Base-by-base conservation (phyloP, 2,888 invertebrate species). In the Pharmacophagus antenor region DNA sequence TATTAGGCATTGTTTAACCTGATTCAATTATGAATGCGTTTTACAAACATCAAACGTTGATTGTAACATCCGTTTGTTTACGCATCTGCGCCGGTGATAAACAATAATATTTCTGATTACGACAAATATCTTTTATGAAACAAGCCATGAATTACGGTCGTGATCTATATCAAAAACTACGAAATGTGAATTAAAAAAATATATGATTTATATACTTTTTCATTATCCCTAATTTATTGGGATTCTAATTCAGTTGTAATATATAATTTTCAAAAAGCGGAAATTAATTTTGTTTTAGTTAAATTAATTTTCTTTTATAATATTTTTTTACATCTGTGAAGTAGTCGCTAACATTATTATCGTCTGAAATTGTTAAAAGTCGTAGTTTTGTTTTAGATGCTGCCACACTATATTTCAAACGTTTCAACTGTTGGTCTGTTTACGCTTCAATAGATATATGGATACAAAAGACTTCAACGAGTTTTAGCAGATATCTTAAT, bases 391-490 rank as follows among this genome's bases (percentile, higher is more conserved):
- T n/a, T n/a, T n/a, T n/a, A n/a, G n/a, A n/a, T n/a, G n/a, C n/a
- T n/a, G n/a, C n/a, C n/a, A n/a, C n/a, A n/a, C n/a, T n/a, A n/a
- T n/a, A n/a, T n/a, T n/a, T n/a, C n/a, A n/a, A n/a, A n/a, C n/a
- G n/a, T n/a, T n/a, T n/a, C n/a, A n/a, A n/a, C n/a, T n/a, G n/a
- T n/a, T n/a, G n/a, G n/a, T n/a, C n/a, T n/a, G n/a, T n/a, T n/a
- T n/a, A n/a, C n/a, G 15, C n/a, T n/a, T 37, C 15, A n/a, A 37
- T n/a, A n/a, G n/a, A 37, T n/a, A 37, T 18, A 50, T 25, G 37
- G 15, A 47, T 67, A 66, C 46, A 67, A 67, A 67, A 67, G 67
- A 67, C 67, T 59, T 67, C 67, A 67, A 67, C 67, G 67, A 46
- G 59, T 49, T 54, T 48, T 25, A 18, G 2, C 2, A 27, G n/a